phyloP scores from a whole-genome alignment of 1,140 invertebrate genomes.

The Archivesica marissinica region DNA sequence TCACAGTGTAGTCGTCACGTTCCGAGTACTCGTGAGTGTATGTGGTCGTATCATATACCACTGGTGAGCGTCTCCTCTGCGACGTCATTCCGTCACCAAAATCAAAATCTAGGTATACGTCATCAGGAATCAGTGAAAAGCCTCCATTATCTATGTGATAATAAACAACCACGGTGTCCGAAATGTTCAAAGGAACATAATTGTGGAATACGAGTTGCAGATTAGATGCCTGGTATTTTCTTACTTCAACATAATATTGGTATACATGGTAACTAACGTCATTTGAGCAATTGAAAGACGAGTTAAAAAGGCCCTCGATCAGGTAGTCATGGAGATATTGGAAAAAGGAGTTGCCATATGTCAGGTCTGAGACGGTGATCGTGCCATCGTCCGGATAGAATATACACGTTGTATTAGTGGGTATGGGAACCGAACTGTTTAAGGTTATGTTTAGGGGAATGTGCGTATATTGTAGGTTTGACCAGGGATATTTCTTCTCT shows the following conservation, averaged over 20 bases:
- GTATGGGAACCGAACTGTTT: not conserved
- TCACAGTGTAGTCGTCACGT: slow-evolving; percentile 41
- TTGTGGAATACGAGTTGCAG: not conserved
- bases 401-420: slow-evolving; percentile 49
- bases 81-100: not conserved
- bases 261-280: slow-evolving; percentile 41
- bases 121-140: slow-evolving; percentile 27
- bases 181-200: slow-evolving; percentile 41
- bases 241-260: slow-evolving; percentile 12
- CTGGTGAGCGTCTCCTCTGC: not conserved
- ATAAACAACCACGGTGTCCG: slow-evolving; percentile 35
- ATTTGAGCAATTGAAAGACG: slow-evolving; percentile 52
- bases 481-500: slow-evolving; percentile 44
- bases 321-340: not conserved
- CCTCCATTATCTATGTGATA: slow-evolving; percentile 52
- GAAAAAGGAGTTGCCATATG: not conserved
- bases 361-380: not conserved
- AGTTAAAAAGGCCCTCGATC: slow-evolving; percentile 21
- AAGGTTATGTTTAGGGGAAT: slow-evolving; percentile 41
- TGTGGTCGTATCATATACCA: not conserved
- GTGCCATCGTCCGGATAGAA: slow-evolving; percentile 39
- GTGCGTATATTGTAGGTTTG: slow-evolving; percentile 5
- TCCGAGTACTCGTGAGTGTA: slow-evolving; percentile 20
- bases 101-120: slow-evolving; percentile 17
- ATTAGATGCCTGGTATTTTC: slow-evolving; percentile 26